Conservation (phyloP, 2,797 vertebrate species). For the Serranus cabrilla region DNA sequence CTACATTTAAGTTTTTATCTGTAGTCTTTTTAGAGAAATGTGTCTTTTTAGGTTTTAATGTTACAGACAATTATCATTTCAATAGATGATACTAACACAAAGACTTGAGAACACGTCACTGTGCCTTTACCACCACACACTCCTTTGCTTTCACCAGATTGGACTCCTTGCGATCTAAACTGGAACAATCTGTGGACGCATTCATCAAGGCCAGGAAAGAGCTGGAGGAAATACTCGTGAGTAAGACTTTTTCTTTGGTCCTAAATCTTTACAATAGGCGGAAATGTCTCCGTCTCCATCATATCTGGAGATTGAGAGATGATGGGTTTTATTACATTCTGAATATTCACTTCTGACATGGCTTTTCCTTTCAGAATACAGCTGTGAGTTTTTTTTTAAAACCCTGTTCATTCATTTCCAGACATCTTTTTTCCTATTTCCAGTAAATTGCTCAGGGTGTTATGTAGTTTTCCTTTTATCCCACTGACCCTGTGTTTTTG, state of each 20-base stretch:
- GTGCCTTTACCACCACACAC: neutral
- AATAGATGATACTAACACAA: neutral
- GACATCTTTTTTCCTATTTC: constrained; percentile 7
- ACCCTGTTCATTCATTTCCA: constrained; percentile 30
- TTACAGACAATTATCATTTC: neutral
- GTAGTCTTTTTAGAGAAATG: neutral
- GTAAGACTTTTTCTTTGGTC: constrained; percentile 62
- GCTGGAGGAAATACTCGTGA: constrained; percentile 86
- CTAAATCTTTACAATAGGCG: constrained; percentile 62
- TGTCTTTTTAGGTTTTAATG: neutral
- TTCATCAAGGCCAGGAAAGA: constrained; percentile 84
- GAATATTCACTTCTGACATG: constrained; percentile 59
- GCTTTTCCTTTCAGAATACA: constrained; percentile 49
- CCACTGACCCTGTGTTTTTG: constrained; percentile 62
- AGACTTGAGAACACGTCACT: neutral
- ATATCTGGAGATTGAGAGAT: constrained; percentile 50
- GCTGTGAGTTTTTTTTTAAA: neutral
- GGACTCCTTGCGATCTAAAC: constrained; percentile 78
- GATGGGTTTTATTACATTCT: constrained; percentile 49
- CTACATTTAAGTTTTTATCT: neutral
- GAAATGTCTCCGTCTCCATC: constrained; percentile 65
- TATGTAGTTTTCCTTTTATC: constrained; percentile 16
- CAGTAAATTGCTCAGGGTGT: neutral
- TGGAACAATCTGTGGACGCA: constrained; percentile 79
- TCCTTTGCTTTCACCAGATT: constrained; percentile 77